A percentile compares a stretch with the other conserved stretches of the same genome.
phyloP scores from a whole-genome alignment of 2,888 invertebrate genomes.

The Hirtodrosophila trivittata region DNA sequence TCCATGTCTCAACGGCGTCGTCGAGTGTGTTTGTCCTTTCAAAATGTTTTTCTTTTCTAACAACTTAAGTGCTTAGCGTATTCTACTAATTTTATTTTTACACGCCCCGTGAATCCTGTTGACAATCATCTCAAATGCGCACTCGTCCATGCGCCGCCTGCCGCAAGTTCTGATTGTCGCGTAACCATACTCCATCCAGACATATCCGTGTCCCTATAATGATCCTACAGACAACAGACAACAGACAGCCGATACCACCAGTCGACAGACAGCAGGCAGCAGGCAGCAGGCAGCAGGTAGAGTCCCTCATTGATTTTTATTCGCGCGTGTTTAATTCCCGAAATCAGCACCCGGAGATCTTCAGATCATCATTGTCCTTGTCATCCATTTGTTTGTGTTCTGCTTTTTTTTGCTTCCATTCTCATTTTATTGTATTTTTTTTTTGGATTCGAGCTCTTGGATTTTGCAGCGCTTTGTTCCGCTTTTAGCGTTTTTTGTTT shows the following conservation, averaged over 20 bases:
- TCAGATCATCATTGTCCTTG: conserved; percentile 58
- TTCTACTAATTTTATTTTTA: conserved; percentile 71
- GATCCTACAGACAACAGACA: conserved; percentile 23
- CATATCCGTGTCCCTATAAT: conserved; percentile 26
- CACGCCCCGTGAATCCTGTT: conserved; percentile 60
- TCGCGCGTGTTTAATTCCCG: conserved; percentile 76
- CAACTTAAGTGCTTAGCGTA: conserved; percentile 73
- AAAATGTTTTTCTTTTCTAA: conserved; percentile 78
- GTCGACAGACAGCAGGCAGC: conserved; percentile 1
- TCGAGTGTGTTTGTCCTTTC: conserved; percentile 75
- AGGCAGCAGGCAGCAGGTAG: conserved; percentile 55
- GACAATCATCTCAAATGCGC: conserved; percentile 65
- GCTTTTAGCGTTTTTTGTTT: conserved; percentile 44
- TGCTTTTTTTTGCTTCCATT: conserved; percentile 9
- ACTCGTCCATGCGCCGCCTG: conserved; percentile 57
- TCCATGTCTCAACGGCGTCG: conserved; percentile 13
- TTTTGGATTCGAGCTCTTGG: conserved; percentile 17
- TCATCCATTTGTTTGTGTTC: conserved; percentile 59
- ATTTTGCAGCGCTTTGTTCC: conserved; percentile 65
- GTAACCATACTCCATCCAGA: conserved; percentile 14
- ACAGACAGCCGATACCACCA: not conserved
- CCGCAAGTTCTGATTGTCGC: conserved; percentile 15
- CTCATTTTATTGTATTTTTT: conserved; percentile 14
- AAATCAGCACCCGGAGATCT: conserved; percentile 74
- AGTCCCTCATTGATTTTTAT: conserved; percentile 71